Evolutionary conservation across 1,140 invertebrate genomes (phyloP), one percentile per base, ranked within the genome.

Genomic region (Drosophila carrolli): DNA sequence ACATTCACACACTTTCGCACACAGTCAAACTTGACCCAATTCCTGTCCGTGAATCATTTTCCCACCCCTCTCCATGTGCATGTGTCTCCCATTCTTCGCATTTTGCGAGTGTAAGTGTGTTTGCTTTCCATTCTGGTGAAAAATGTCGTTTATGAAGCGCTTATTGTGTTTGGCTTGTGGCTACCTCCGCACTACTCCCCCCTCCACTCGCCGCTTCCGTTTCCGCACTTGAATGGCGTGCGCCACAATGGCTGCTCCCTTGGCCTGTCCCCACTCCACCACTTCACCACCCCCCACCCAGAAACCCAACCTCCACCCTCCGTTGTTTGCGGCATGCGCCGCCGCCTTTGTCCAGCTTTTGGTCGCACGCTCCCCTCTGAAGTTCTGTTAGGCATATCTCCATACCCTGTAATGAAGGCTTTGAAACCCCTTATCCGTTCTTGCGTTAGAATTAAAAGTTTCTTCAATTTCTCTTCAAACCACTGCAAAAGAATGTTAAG

Each of bases 111-210:
- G 37, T 9, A 38, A 14, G 48, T 74, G 37, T 74, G 72, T 75
- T 74, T 55, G 72, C 53, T 41, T 75, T 74, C 46, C 71, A 63
- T 84, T 90, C 75, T 76, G 44, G 63, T 89, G 84, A 78, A 89
- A 89, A 89, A 89, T 89, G 84, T 86, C 84, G 84, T 81, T 90
- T 89, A 89, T 89, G 84, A 89, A 84, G 77, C 84, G 84, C 81
- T 89, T 89, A 89, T 89, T 89, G 84, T 89, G 84, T 89, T 89
- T 89, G 84, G 76, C 76, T 89, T 88, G 83, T 68, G 78, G 82
- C 80, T 62, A 54, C 76, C 75, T 50, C 47, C 40, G n/a, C 27
- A 50, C 27, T 32, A 32, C 50, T 37, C 37, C 37, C 50, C 37
- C 3, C 44, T 50, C 29, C 63, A 14, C 9, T 40, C 23, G 38